Conservation (phyloP, 2,888 invertebrate species). For the Callinectes sapidus region DNA sequence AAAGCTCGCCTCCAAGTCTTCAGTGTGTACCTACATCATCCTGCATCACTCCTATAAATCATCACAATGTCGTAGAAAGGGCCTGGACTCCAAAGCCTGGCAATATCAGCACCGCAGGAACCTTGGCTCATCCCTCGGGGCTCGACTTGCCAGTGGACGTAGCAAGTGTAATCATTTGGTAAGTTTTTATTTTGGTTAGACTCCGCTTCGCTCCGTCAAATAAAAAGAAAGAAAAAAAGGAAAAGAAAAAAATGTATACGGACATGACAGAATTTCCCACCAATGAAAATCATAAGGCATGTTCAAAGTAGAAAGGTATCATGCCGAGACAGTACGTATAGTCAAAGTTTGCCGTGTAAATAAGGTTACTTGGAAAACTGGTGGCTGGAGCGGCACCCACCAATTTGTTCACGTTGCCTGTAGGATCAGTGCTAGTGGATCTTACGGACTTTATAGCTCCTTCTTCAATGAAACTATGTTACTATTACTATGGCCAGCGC, state of each 20-base stretch:
- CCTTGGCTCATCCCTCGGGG: slow-evolving; percentile 44
- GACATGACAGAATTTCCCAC: background rate
- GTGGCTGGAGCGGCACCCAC: slow-evolving; percentile 44
- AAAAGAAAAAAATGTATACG: background rate
- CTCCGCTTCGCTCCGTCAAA: background rate
- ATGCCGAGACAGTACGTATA: background rate
- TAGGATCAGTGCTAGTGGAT: slow-evolving; percentile 37
- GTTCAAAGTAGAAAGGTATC: background rate
- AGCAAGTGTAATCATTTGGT: slow-evolving; percentile 54
- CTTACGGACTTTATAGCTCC: slow-evolving; percentile 41
- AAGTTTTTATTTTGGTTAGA: slow-evolving; percentile 59
- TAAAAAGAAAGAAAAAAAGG: background rate
- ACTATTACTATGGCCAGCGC: background rate
- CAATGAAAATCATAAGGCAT: background rate
- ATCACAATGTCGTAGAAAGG: background rate
- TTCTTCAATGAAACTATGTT: background rate
- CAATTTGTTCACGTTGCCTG: slow-evolving; percentile 63
- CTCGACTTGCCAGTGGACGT: slow-evolving; percentile 55
- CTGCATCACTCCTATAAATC: background rate
- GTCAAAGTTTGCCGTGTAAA: background rate
- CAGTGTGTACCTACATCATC: background rate
- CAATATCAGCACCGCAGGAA: slow-evolving; percentile 29
- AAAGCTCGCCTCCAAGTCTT: background rate
- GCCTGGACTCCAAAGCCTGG: background rate
- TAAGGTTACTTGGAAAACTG: background rate